A percentile compares a stretch with the other conserved stretches of the same genome.
These are phyloP conservation scores for Petroica traversi DNA, from an alignment of 2,113 vertebrate genomes.

Conservation along the genomic window DNA sequence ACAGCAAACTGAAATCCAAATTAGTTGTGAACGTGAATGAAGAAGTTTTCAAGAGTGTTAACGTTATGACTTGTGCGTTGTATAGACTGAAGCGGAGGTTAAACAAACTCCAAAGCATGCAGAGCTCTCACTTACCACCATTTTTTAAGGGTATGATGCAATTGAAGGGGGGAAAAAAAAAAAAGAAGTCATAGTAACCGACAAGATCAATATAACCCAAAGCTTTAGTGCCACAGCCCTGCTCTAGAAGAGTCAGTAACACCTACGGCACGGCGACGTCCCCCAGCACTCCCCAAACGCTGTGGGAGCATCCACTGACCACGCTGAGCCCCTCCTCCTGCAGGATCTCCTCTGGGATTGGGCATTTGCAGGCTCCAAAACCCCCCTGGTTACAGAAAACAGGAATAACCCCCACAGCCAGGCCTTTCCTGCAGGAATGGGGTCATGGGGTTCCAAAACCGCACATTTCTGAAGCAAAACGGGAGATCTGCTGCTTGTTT, in stretches of 20 bases:
- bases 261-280: not conserved
- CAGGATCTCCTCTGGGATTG: not conserved
- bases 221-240: conserved; percentile 65
- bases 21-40: conserved; percentile 85
- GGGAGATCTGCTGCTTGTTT: not conserved
- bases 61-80: conserved; percentile 82
- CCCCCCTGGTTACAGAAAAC: not conserved
- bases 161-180: conserved; percentile 82
- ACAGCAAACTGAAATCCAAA: conserved; percentile 83
- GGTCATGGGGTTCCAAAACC: fast-evolving
- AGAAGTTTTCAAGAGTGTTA: conserved; percentile 77
- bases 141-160: conserved; percentile 91
- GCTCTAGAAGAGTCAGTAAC: not conserved
- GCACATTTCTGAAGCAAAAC: not conserved
- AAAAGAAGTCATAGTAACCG: conserved; percentile 91
- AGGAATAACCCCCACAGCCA: not conserved
- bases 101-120: conserved; percentile 95
- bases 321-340: not conserved
- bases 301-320: fast-evolving
- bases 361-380: not conserved
- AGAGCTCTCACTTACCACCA: conserved; percentile 96
- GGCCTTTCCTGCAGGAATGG: not conserved
- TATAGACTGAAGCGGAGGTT: conserved; percentile 87
- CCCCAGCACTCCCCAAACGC: not conserved
- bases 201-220: conserved; percentile 79